These are phyloP conservation scores for Microhierax caerulescens DNA, from an alignment of 2,797 vertebrate species.

Conservation along the genomic window DNA sequence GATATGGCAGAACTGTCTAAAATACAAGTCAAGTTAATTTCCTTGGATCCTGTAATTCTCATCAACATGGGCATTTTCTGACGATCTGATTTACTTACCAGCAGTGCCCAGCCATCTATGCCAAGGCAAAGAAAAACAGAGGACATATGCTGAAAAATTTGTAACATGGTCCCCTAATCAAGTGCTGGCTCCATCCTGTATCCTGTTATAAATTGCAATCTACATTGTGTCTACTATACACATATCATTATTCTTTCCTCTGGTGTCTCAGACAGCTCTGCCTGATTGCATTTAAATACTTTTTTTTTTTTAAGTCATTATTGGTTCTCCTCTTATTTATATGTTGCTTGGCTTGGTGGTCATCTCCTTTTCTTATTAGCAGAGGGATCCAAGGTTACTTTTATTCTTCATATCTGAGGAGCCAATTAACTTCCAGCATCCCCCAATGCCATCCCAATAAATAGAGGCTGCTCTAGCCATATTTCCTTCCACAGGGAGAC, in stretches of 20 bases:
- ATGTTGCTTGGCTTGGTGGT: conserved; percentile 12
- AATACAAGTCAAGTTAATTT: conserved; percentile 57
- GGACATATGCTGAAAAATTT: conserved; percentile 73
- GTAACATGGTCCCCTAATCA: conserved; percentile 69
- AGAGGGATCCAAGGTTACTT: background rate
- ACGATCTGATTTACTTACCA: conserved; percentile 50
- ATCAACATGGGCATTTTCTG: conserved; percentile 57
- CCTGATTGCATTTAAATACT: conserved; percentile 72
- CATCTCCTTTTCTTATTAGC: conserved; percentile 31
- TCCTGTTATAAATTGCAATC: conserved; percentile 79
- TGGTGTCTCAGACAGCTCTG: conserved; percentile 25
- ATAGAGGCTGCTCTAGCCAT: background rate
- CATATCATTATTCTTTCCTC: conserved; percentile 73
- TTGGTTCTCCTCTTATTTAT: conserved; percentile 45
- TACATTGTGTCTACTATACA: conserved; percentile 65
- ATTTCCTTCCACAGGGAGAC: conserved; percentile 16
- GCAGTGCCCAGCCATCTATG: conserved; percentile 56
- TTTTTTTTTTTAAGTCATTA: conserved; percentile 48
- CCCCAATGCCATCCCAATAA: conserved; percentile 42
- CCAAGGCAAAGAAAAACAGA: conserved; percentile 74
- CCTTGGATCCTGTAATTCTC: conserved; percentile 25
- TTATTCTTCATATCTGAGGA: background rate
- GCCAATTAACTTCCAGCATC: conserved; percentile 14
- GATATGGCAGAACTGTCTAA: conserved; percentile 23
- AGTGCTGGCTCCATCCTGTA: conserved; percentile 76